Percentiles rank a stretch among this genome's conserved stretches.
Conservation (phyloP, 2,797 vertebrate genomes). For the Coccyzus lansbergi region DNA sequence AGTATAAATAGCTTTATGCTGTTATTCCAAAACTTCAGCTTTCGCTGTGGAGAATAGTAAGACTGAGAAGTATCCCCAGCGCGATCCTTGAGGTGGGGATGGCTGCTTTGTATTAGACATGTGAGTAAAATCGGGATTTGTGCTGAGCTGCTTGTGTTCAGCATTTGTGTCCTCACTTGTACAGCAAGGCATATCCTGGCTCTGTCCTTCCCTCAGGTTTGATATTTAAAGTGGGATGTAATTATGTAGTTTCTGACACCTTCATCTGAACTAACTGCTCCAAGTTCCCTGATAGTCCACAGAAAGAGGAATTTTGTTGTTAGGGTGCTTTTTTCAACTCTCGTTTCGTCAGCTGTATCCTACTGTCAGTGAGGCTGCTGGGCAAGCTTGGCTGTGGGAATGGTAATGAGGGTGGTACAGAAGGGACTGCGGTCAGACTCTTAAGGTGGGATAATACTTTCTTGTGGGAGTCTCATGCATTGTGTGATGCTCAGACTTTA, state of each 20-base stretch:
- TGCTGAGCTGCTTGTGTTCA: no score
- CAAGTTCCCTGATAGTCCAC: neutral
- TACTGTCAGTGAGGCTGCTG: neutral
- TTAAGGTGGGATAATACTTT: neutral
- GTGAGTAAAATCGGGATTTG: neutral
- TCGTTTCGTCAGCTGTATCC: neutral
- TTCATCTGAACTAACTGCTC: neutral
- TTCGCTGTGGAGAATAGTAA: neutral
- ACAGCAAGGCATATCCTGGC: neutral
- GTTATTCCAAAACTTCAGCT: neutral
- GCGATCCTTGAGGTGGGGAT: neutral
- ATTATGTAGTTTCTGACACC: neutral
- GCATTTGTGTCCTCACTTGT: neutral
- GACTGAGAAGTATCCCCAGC: neutral
- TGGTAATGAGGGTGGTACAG: neutral
- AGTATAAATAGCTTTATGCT: neutral
- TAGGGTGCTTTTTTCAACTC: neutral
- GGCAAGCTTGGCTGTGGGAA: neutral
- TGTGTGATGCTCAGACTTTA: neutral
- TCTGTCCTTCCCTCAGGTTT: neutral
- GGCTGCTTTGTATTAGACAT: neutral
- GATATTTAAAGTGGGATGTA: neutral
- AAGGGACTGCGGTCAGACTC: neutral
- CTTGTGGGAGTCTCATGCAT: neutral
- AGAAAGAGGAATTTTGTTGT: neutral